Evolutionary conservation across 1,140 invertebrate species (phyloP), one percentile per base, ranked within the genome.

Genomic region (Temnothorax curvispinosus): DNA sequence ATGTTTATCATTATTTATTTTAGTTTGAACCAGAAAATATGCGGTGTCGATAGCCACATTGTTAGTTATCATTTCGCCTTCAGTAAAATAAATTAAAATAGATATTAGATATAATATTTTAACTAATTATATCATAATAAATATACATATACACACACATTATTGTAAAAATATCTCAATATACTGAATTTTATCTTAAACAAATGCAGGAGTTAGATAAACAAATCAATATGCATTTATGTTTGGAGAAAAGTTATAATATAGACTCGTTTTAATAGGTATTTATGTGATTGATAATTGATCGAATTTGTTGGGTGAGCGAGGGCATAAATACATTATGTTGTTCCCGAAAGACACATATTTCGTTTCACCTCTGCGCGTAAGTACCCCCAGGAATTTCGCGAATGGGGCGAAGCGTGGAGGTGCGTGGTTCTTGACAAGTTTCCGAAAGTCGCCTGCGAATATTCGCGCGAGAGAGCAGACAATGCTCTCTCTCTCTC

Each of bases 401-500:
- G 50, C 35, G 50, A 38, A 75, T 41, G 80, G 27, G 27, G n/a
- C 47, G 21, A 47, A 75, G 52, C 64, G 41, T 50, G 18, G 18
- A 58, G 80, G 11, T 84, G 69, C 54, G 52, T 27, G 77, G 60
- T 82, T 77, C 74, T 89, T 67, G 85, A 90, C 85, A 78, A 90
- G 77, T 77, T 90, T 89, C 11, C 56, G 50, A 90, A 90, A 89
- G 85, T 89, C 84, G 76, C 44, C 47, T 71, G 38, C 58, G 85
- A 89, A 89, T 86, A 89, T 87, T 77, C 54, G 69, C 32, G 69
- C 60, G n/a, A 65, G 35, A 38, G 44, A 78, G 60, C 60, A 77
- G 47, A 77, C 75, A 67, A 65, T 67, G 15, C 67, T 41, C 50
- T 56, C 69, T n/a, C n/a, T 60, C 52, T 60, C 52, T 84, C 44